Conservation (phyloP, 2,888 invertebrate species). For the Calliscelio sp. region DNA sequence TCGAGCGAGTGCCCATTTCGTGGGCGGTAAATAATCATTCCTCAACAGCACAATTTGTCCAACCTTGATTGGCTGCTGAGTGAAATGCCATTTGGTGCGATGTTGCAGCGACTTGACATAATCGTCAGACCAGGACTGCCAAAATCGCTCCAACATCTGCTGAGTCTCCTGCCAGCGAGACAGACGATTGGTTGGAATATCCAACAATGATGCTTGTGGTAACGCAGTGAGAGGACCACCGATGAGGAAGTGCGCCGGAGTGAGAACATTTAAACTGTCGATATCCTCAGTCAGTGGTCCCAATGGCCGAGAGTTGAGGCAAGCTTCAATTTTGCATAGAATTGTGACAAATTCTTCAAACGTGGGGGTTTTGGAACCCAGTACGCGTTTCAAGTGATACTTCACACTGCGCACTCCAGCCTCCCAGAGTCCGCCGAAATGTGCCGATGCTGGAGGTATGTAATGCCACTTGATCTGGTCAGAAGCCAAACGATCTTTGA, state of each 20-base stretch:
- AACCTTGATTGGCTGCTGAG: not conserved
- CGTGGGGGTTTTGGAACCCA: not conserved
- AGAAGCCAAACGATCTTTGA: not conserved
- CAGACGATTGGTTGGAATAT: not conserved
- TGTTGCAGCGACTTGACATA: not conserved
- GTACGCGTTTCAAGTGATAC: not conserved
- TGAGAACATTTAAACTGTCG: not conserved
- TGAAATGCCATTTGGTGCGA: not conserved
- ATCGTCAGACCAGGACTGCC: not conserved
- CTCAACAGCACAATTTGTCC: not conserved
- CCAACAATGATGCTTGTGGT: not conserved
- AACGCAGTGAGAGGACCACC: not conserved
- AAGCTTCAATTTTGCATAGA: not conserved
- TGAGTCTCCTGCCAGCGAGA: not conserved
- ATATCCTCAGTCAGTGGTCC: not conserved
- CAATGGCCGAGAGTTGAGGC: not conserved
- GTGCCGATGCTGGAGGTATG: not conserved
- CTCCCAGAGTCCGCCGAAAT: not conserved
- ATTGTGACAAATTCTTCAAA: not conserved
- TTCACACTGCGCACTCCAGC: not conserved
- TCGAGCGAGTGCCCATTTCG: not conserved
- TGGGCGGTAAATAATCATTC: not conserved
- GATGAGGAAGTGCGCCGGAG: not conserved
- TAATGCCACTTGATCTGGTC: not conserved
- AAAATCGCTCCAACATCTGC: not conserved